phyloP scores from a whole-genome alignment of 2,797 vertebrate species.

The Micropoecilia bifurca region DNA sequence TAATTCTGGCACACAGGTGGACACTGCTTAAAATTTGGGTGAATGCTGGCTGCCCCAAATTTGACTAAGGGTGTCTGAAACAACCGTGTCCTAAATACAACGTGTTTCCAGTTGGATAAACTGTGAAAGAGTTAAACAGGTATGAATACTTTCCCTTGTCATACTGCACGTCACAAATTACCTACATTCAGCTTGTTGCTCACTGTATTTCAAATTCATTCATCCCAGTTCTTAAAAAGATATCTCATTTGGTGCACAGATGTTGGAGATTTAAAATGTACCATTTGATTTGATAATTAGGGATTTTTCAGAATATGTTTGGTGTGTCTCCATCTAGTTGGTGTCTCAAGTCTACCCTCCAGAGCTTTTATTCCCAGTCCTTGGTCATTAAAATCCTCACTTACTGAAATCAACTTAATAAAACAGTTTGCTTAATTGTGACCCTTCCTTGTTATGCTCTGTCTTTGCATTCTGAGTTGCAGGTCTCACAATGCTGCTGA shows the following conservation, averaged over 20 bases:
- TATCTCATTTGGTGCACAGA: neutral
- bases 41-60: neutral
- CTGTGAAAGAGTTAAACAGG: neutral
- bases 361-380: neutral
- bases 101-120: neutral
- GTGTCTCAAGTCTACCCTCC: neutral
- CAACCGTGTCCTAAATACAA: neutral
- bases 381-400: neutral
- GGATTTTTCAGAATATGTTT: neutral
- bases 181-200: neutral
- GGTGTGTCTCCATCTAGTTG: neutral
- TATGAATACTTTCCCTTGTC: neutral
- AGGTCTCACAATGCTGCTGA: conserved; percentile 4
- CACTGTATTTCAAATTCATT: neutral
- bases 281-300: neutral
- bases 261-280: neutral
- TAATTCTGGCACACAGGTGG: neutral
- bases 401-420: neutral
- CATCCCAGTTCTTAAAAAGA: neutral
- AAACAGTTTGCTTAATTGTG: neutral
- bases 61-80: neutral
- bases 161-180: neutral
- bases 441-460: neutral
- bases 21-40: neutral
- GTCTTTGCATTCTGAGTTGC: neutral